Percentiles rank a stretch among this genome's conserved stretches.
Evolutionary conservation across 2,888 invertebrate species (phyloP).

Genomic region (Pseudococcus viburni): DNA sequence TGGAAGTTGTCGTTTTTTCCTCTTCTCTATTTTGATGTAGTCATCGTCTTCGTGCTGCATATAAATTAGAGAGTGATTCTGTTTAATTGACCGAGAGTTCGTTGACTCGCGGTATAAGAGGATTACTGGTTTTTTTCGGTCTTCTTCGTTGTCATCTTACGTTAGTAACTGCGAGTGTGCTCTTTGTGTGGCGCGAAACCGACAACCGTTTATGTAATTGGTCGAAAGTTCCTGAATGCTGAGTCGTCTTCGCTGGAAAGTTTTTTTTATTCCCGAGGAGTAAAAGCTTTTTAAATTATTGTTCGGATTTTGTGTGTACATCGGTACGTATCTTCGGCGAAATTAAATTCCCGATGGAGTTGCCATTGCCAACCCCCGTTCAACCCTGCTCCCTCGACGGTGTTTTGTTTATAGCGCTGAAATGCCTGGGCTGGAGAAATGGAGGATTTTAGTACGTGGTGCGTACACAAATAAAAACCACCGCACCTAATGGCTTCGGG

Average conservation of each 20-base stretch:
- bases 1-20: not conserved
- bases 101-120: not conserved
- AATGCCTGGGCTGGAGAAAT: not conserved
- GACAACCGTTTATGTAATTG: not conserved
- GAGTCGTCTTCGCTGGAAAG: not conserved
- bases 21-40: constrained; percentile 15
- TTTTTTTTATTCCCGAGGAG: not conserved
- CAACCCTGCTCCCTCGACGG: not conserved
- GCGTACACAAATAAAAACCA: constrained; percentile 5
- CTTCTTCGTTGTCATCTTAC: not conserved
- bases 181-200: not conserved
- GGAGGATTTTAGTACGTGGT: not conserved
- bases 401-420: not conserved
- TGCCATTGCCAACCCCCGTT: not conserved
- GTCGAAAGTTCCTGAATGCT: not conserved
- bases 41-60: constrained; percentile 8
- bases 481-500: constrained; percentile 1
- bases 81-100: constrained; percentile 40
- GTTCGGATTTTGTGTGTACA: not conserved
- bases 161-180: not conserved
- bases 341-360: not conserved
- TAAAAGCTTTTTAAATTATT: not conserved
- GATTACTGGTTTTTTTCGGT: constrained; percentile 11
- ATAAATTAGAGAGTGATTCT: constrained; percentile 36
- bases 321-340: not conserved